These are phyloP conservation scores for Phrynocephalus forsythii DNA, from an alignment of 2,797 vertebrate genomes.

Conservation along the genomic window DNA sequence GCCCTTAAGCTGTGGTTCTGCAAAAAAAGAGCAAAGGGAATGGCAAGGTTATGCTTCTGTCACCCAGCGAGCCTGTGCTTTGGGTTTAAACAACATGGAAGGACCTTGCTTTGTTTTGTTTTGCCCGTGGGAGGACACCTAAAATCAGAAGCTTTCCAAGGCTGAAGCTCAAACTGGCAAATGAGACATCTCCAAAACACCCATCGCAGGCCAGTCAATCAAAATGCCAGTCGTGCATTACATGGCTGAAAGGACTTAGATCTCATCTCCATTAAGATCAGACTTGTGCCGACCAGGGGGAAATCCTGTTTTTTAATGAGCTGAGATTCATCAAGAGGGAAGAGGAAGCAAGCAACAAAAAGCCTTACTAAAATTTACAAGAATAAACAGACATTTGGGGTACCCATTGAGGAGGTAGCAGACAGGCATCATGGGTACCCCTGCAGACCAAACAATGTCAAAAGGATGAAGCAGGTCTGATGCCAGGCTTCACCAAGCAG, in stretches of 20 bases:
- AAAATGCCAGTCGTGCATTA: constrained; percentile 30
- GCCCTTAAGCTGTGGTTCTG: constrained; percentile 99
- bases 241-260: constrained; percentile 52
- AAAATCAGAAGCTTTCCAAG: constrained; percentile 22
- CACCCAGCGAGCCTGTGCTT: background rate
- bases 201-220: constrained; percentile 43
- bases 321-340: constrained; percentile 63
- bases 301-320: constrained; percentile 61
- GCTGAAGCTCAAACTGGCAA: constrained; percentile 26
- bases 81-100: constrained; percentile 31
- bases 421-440: constrained; percentile 53
- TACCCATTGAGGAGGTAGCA: constrained; percentile 57
- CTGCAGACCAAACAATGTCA: constrained; percentile 54
- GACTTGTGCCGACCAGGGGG: constrained; percentile 59
- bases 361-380: constrained; percentile 19
- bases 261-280: constrained; percentile 65
- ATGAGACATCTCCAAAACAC: constrained; percentile 51
- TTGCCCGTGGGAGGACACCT: constrained; percentile 3
- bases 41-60: constrained; percentile 65
- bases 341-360: constrained; percentile 49
- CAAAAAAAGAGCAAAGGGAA: constrained; percentile 66
- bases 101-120: background rate
- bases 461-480: constrained; percentile 54
- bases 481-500: constrained; percentile 59
- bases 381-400: constrained; percentile 39